Base-by-base conservation (phyloP, 1,140 invertebrate genomes). In the Agrilus planipennis region DNA sequence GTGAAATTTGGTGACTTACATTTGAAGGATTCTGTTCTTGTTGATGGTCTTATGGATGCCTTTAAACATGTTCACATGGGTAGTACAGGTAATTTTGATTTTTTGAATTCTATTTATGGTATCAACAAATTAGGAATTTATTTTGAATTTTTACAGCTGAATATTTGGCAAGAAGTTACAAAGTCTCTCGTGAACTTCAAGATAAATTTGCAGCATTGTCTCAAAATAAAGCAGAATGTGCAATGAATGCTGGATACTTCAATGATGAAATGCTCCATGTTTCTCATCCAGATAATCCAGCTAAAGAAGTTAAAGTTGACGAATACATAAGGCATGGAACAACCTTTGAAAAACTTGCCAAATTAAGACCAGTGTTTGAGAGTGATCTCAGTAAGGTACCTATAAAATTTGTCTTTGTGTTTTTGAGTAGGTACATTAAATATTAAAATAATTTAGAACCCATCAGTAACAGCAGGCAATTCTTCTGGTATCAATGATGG, bases 401-500 rank as follows among this genome's bases (percentile, higher is more conserved):
- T 25, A 7, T 25, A 25, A 25, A 7, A 25, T 7, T 7, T 14
- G 4, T 11, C 15, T 22, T 36, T 6, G 6, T 25, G 29, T 11
- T 30, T 14, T 16, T 7, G 32, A 11, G 7, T 23, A 37, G 4
- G 40, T 2, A 20, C 3, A 20, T 16, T 11, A 10, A 19, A 20
- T 19, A 38, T 18, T 25, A 14, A 29, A 44, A 46, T 17, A 44
- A 4, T 43, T 16, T 29, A 64, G 55, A 65, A 69, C 48, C 81
- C 81, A n/a, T 78, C 76, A 14, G 76, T 87, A 14, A 88, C 84
- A 14, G 67, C 84, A 25, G 84, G 82, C 34, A 88, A 87, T 69
- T 70, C 83, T 10, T 86, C 83, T 11, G 82, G 85, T 19, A 69
- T 90, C 23, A 89, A 89, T 62, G 89, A 92, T 64, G 87, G 88